Conservation (phyloP, 2,888 invertebrate species). For the Polia nebulosa region DNA sequence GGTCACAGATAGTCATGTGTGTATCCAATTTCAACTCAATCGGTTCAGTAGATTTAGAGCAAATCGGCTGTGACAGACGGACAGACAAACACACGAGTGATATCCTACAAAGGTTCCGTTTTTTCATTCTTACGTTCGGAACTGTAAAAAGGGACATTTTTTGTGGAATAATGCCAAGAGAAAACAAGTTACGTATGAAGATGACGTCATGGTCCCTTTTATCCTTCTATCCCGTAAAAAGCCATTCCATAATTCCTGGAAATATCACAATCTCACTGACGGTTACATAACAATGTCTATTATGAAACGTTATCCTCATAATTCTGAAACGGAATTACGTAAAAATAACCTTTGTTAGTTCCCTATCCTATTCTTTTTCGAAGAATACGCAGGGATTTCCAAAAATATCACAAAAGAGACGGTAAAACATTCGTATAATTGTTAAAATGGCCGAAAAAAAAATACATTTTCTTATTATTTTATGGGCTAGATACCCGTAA, state of each 20-base stretch:
- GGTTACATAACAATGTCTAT: constrained; percentile 3
- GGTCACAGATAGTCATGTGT: too few relatives aligned
- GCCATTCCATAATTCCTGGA: neutral
- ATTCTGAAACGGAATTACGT: constrained; percentile 5
- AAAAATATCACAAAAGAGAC: constrained; percentile 27
- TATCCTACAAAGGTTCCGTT: too few relatives aligned
- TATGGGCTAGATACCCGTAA: too few relatives aligned
- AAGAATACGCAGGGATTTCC: neutral
- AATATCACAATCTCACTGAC: neutral
- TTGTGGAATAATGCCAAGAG: neutral
- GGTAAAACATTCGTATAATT: constrained; percentile 32
- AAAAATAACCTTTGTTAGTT: constrained; percentile 7
- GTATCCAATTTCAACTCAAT: too few relatives aligned
- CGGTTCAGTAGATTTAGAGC: too few relatives aligned
- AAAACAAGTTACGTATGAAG: neutral
- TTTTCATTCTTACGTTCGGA: too few relatives aligned
- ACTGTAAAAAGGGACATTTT: neutral
- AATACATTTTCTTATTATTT: neutral
- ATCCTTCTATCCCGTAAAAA: neutral
- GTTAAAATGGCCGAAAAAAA: constrained; percentile 8
- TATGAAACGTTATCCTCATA: constrained; percentile 1
- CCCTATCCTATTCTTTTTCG: neutral
- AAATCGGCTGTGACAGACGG: too few relatives aligned
- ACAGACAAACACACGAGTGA: too few relatives aligned
- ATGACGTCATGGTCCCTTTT: neutral